phyloP scores from a whole-genome alignment of 2,797 vertebrate species.

The Clarias laeviceps region DNA sequence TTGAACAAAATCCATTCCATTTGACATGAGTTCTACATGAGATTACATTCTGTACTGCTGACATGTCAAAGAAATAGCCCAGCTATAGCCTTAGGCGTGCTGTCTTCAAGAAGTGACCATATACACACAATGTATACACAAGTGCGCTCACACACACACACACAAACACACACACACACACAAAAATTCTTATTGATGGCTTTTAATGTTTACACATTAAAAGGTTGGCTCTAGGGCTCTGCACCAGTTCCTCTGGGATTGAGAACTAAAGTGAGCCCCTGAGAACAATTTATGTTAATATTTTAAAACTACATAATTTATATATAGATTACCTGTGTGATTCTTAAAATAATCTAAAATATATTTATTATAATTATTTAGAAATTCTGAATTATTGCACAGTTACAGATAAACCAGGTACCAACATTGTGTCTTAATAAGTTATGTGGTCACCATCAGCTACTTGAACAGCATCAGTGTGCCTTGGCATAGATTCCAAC shows the following conservation, averaged over 20 bases:
- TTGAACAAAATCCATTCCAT: not conserved
- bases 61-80: not conserved
- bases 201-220: constrained; percentile 50
- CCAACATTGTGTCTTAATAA: not conserved
- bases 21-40: not conserved
- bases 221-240: constrained; percentile 20
- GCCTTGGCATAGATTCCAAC: not conserved
- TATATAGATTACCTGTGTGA: not conserved
- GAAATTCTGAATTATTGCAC: not conserved
- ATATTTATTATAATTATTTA: not conserved
- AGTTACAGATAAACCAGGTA: not conserved
- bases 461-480: not conserved
- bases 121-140: not conserved
- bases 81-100: constrained; percentile 8
- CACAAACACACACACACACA: not conserved
- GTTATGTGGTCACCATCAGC: not conserved
- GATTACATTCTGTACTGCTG: no score
- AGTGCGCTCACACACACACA: not conserved
- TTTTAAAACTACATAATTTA: constrained; percentile 16
- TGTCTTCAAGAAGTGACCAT: not conserved
- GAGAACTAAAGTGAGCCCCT: constrained; percentile 17
- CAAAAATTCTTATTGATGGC: constrained; percentile 38
- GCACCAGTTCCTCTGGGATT: not conserved
- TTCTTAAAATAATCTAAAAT: constrained; percentile 3
- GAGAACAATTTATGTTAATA: not conserved